Evolutionary conservation across 2,113 vertebrate genomes (phyloP).

Genomic region (Chamaea fasciata): DNA sequence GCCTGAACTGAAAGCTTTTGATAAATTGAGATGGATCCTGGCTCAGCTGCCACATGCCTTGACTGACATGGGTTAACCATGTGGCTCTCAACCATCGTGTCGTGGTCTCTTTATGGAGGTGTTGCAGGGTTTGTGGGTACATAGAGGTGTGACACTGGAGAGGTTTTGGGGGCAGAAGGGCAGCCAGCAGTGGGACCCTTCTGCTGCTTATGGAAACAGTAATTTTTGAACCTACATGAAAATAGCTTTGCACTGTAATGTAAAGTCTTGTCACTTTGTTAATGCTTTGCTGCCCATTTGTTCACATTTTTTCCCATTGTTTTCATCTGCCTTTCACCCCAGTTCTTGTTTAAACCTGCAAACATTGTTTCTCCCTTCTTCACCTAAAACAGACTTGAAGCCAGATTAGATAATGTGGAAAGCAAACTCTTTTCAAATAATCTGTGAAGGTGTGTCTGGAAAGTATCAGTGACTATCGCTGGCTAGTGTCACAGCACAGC

Average conservation of each 20-base stretch:
- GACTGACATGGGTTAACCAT: accelerated
- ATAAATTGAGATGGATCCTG: neutral
- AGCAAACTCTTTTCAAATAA: neutral
- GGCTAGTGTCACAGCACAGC: neutral
- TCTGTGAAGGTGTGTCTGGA: neutral
- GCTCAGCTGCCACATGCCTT: neutral
- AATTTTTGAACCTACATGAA: neutral
- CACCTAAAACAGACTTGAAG: neutral
- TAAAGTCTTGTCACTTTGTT: neutral
- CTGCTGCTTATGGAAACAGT: neutral
- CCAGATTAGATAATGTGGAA: neutral
- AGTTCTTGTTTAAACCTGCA: neutral
- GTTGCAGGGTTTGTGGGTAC: accelerated
- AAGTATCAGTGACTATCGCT: neutral
- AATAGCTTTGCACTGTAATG: neutral
- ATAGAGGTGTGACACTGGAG: neutral
- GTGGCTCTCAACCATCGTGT: accelerated
- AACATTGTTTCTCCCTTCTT: neutral
- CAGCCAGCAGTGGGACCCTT: accelerated
- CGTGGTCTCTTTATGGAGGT: accelerated
- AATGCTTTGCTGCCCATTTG: neutral
- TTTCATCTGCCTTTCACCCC: neutral
- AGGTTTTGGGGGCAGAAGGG: neutral
- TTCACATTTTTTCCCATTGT: neutral
- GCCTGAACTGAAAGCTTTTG: neutral